phyloP scores from a whole-genome alignment of 2,113 vertebrate genomes.

The Spermophilus dauricus region DNA sequence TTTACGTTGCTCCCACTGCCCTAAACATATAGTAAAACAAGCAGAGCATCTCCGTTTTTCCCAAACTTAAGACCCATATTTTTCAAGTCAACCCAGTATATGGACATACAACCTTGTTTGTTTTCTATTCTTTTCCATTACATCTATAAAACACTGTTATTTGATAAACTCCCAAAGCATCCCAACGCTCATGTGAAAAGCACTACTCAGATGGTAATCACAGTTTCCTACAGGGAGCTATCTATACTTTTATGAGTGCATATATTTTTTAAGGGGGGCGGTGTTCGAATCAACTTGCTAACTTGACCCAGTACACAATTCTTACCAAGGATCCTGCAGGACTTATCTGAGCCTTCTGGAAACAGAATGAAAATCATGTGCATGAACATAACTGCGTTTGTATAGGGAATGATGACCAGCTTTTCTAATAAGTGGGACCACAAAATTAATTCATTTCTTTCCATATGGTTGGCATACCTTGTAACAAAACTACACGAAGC shows the following conservation, averaged over 20 bases:
- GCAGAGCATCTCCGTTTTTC: not conserved
- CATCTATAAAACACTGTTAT: not conserved
- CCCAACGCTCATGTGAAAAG: not conserved
- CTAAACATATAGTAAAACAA: not conserved
- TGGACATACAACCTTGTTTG: not conserved
- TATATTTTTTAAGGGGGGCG: not conserved
- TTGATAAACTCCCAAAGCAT: not conserved
- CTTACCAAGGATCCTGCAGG: not conserved
- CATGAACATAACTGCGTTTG: accelerated
- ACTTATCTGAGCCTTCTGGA: constrained; percentile 3
- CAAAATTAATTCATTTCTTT: not conserved
- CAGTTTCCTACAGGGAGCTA: not conserved
- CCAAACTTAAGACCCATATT: not conserved
- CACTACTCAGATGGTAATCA: not conserved
- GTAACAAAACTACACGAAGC: not conserved
- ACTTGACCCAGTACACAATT: not conserved
- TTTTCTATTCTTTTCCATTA: not conserved
- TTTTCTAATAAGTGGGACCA: not conserved
- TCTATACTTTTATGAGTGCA: not conserved
- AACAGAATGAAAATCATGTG: not conserved
- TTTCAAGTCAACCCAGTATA: not conserved
- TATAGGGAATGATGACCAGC: not conserved
- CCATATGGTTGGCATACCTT: not conserved
- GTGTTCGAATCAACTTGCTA: not conserved
- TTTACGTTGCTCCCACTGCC: not conserved